Conservation (phyloP, 53 echinoderm and acorn worm species). For the Echinarachnius parma region DNA sequence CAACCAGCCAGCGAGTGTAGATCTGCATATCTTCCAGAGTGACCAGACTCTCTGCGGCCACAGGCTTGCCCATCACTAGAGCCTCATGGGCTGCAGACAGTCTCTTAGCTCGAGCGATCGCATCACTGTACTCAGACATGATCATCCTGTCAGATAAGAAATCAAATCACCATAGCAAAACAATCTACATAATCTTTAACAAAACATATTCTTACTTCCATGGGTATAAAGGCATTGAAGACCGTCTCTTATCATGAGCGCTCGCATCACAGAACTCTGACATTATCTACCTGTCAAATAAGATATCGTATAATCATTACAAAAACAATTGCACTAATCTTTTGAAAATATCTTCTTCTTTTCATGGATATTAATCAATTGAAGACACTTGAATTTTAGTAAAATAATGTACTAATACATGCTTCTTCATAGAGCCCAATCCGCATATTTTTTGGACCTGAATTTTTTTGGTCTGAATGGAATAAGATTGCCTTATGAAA, state of each 20-base stretch:
- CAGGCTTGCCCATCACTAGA: slow-evolving; percentile 65
- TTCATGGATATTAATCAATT: no score
- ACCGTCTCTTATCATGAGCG: slow-evolving; percentile 60
- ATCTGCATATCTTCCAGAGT: slow-evolving; percentile 74
- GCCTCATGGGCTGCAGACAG: slow-evolving; percentile 89
- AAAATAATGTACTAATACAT: no score
- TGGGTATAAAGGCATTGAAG: slow-evolving; percentile 72
- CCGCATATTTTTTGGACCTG: no score
- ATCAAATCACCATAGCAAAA: no score
- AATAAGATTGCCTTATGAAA: no score
- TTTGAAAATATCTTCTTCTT: no score
- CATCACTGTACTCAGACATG: slow-evolving; percentile 91
- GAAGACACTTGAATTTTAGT: no score
- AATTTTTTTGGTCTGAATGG: no score
- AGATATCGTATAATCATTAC: no score
- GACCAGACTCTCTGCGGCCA: slow-evolving; percentile 63
- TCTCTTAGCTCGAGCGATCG: slow-evolving; percentile 73
- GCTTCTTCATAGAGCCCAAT: no score
- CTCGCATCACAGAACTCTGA: slow-evolving; percentile 72
- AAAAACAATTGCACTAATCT: no score
- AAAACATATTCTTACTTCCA: slow-evolving; percentile 54
- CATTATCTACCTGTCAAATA: slow-evolving; percentile 66
- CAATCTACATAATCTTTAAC: slow-evolving; percentile 51
- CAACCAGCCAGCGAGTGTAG: slow-evolving; percentile 87
- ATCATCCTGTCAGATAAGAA: slow-evolving; percentile 70